These are phyloP conservation scores for Trachelus tabidus DNA, from an alignment of 2,888 invertebrate genomes.

Conservation along the genomic window DNA sequence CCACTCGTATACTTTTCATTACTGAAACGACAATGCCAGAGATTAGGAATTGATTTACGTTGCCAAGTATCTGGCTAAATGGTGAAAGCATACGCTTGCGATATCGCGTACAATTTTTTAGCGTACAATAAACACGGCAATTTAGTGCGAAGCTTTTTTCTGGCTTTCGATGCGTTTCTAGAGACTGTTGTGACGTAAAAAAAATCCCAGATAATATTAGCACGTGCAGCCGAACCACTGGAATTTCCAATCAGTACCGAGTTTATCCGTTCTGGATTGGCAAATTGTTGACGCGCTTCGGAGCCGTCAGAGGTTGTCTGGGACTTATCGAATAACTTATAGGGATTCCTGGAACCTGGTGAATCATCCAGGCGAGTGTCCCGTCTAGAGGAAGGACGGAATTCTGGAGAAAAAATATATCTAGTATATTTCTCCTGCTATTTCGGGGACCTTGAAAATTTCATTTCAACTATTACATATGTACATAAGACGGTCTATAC, in stretches of 20 bases:
- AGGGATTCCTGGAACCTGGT: conserved; percentile 19
- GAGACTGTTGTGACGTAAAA: background rate
- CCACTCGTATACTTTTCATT: background rate
- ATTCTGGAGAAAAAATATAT: background rate
- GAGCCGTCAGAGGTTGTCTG: conserved; percentile 17
- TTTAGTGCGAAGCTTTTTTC: background rate
- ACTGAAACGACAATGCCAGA: background rate
- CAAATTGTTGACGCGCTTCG: background rate
- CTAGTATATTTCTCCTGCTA: background rate
- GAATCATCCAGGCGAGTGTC: conserved; percentile 18
- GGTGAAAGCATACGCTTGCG: too few relatives aligned
- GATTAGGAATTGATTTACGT: background rate
- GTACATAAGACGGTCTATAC: background rate
- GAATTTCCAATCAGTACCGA: conserved; percentile 1
- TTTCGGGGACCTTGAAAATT: background rate
- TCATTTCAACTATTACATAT: background rate
- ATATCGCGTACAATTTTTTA: too few relatives aligned
- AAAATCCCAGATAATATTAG: background rate
- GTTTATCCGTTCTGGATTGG: background rate
- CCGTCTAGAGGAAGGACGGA: background rate
- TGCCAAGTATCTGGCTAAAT: background rate
- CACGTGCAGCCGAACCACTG: background rate
- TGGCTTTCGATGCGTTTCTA: background rate
- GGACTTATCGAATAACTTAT: conserved; percentile 21
- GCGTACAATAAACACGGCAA: background rate